Conservation (phyloP, 2,888 invertebrate species). For the Chydorus sphaericus region DNA sequence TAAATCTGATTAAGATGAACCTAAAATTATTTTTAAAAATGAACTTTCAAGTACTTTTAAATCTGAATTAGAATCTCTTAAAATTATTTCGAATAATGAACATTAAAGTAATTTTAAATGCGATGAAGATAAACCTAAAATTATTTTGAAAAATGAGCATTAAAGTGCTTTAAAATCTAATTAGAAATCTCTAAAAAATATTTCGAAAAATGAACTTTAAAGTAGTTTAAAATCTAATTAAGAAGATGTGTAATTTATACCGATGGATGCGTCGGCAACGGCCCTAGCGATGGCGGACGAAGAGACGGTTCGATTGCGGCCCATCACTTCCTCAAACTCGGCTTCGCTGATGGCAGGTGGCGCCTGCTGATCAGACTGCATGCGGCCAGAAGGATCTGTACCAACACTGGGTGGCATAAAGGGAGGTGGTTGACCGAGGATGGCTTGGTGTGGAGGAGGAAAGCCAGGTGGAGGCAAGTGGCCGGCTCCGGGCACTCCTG, state of each 20-base stretch:
- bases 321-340: constrained; percentile 98
- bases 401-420: constrained; percentile 12
- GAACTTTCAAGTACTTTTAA: not conserved
- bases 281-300: constrained; percentile 94
- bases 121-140: not conserved
- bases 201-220: not conserved
- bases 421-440: constrained; percentile 18
- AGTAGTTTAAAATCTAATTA: not conserved
- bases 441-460: constrained; percentile 20
- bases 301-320: constrained; percentile 89
- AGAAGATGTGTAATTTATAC: constrained; percentile 22
- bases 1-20: not conserved
- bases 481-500: constrained; percentile 17
- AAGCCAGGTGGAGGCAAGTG: constrained; percentile 21
- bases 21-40: not conserved
- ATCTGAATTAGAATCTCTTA: not conserved
- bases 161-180: too few species aligned
- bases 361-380: not conserved
- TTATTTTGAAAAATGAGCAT: not conserved
- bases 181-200: not conserved
- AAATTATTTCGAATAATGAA: constrained; percentile 56
- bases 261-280: constrained; percentile 91
- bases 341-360: constrained; percentile 61
- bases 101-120: too few species aligned
- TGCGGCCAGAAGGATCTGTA: too few species aligned